A percentile compares a stretch with the other conserved stretches of the same genome.
Evolutionary conservation across 2,113 vertebrate genomes (phyloP).

Genomic region (Pseudopipra pipra): DNA sequence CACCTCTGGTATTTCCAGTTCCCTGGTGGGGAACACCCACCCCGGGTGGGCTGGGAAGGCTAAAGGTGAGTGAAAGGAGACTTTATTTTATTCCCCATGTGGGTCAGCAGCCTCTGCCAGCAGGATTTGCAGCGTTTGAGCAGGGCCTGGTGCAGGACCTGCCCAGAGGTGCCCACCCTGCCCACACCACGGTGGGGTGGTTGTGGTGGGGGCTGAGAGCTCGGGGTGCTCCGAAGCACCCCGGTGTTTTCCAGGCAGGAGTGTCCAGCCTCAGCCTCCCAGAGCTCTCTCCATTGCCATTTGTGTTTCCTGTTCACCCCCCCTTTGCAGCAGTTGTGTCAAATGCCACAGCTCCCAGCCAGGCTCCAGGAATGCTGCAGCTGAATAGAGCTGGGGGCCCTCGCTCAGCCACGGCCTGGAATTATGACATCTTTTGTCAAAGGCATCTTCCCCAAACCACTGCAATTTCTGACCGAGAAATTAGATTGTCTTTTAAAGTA

Average conservation of each 20-base stretch:
- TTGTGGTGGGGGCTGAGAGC: not conserved
- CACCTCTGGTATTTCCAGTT: not conserved
- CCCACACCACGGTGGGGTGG: rapidly evolving
- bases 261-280: not conserved
- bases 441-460: constrained; percentile 50
- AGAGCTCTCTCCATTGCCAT: not conserved
- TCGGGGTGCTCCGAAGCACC: not conserved
- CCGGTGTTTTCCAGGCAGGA: not conserved
- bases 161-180: not conserved
- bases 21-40: not conserved
- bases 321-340: not conserved
- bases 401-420: constrained; percentile 4
- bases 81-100: rapidly evolving
- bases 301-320: not conserved
- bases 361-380: not conserved
- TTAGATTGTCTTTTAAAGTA: constrained; percentile 72
- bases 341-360: not conserved
- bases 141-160: not conserved
- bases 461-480: constrained; percentile 70
- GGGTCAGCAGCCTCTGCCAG: not conserved
- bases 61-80: rapidly evolving
- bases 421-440: constrained; percentile 69
- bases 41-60: rapidly evolving
- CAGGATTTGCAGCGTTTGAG: not conserved
- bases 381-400: constrained; percentile 5